These are phyloP conservation scores for Periparus ater DNA, from an alignment of 2,797 vertebrate species.

Conservation along the genomic window DNA sequence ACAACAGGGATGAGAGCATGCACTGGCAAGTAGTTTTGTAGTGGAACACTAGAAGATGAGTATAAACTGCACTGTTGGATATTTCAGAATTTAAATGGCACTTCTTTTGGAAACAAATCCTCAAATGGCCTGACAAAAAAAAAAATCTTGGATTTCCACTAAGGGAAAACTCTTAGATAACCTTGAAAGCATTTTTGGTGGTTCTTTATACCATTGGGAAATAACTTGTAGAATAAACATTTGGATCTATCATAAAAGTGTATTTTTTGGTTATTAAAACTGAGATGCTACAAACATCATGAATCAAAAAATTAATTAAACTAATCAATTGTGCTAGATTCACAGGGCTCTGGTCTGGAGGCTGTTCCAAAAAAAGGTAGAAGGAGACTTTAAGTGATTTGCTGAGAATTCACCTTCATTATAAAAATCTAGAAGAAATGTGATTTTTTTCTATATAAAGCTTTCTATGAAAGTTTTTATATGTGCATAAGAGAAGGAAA, in stretches of 20 bases:
- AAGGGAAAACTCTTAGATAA: background rate
- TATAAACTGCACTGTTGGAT: background rate
- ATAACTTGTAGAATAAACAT: background rate
- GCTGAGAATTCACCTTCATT: background rate
- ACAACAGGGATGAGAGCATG: background rate
- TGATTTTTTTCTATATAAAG: background rate
- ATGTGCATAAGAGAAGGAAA: background rate
- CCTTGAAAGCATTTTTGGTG: background rate
- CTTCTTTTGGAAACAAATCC: background rate
- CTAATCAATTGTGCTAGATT: background rate
- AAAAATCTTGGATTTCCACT: background rate
- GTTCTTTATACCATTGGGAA: background rate
- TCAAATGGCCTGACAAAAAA: background rate
- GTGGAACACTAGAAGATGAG: background rate
- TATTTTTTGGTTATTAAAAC: background rate
- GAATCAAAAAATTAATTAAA: background rate
- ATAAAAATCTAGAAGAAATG: background rate
- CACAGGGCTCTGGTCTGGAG: background rate
- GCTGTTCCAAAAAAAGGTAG: background rate
- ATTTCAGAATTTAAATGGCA: background rate
- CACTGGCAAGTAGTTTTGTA: background rate
- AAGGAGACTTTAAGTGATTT: background rate
- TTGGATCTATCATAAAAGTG: background rate
- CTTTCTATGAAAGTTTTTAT: background rate
- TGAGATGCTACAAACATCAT: background rate